Evolutionary conservation across 2,113 vertebrate species (phyloP), one percentile per base, ranked within the genome.

Genomic region (Lonchura striata): DNA sequence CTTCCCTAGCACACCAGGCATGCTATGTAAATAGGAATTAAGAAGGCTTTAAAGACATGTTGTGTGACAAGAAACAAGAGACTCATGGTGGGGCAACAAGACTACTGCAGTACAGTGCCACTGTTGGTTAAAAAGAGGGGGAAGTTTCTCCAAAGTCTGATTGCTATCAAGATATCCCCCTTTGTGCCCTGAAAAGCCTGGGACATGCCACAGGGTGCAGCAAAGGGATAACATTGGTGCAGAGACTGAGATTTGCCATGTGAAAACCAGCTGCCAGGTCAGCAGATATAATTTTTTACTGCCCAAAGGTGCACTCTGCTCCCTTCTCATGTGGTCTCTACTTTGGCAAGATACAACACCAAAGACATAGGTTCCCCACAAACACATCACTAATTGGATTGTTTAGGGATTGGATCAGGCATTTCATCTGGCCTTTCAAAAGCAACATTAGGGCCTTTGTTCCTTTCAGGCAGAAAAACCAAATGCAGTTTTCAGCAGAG

Each of bases 311-410:
- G 20, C 25, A 31, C 33, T 39, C 79, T 63, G 15, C 10, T 94
- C 49, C 30, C 15, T 76, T 91, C 60, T 10, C 3, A 60, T 9
- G 13, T 9, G 9, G 27, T 12, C 53, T 57, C 44, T 37, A 44
- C 23, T 82, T 33, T 31, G 75, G 12, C 7, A 52, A 57, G n/a
- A n/a, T 8, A 59, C 15, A 75, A 18, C 25, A 33, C 15, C 47
- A 82, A 49, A 25, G n/a, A 46, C 4, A 2, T 0, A 23, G 18
- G 21, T 5, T 82, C 19, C 50, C 35, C 5, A 1, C 25, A 94
- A 76, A 47, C 37, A 25, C 17, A 10, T 18, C 13, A 52, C 30
- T 54, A 56, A 33, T 52, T 27, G 30, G 9, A 79, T 27, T 68
- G 31, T 75, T 76, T 17, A 80, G 21, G 17, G 24, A 25, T 75